A percentile compares a stretch with the other conserved stretches of the same genome.
phyloP scores from a whole-genome alignment of 2,888 invertebrate species.

The Malachius bipustulatus region DNA sequence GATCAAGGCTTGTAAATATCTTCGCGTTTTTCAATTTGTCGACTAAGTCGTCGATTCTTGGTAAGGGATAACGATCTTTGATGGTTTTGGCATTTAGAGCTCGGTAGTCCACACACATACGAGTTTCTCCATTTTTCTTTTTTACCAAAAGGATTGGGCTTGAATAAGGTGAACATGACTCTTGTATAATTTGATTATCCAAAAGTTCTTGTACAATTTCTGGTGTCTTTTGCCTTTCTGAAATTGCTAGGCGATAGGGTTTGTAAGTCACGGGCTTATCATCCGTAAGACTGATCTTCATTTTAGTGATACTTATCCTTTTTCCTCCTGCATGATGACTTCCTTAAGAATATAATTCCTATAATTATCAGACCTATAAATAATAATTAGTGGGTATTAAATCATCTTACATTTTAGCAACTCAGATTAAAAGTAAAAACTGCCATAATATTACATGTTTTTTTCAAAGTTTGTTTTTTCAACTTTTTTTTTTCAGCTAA shows the following conservation, averaged over 20 bases:
- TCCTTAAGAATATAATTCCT: too few species aligned
- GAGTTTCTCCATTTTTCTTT: slow-evolving; percentile 14
- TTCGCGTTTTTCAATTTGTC: background rate
- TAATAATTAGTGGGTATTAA: too few species aligned
- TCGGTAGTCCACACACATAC: slow-evolving; percentile 12
- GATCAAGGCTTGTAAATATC: slow-evolving; percentile 10
- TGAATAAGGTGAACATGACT: slow-evolving; percentile 15
- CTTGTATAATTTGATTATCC: slow-evolving; percentile 14
- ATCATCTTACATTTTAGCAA: too few species aligned
- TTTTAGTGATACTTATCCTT: slow-evolving; percentile 8
- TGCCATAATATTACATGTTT: too few species aligned
- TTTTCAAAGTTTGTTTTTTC: too few species aligned
- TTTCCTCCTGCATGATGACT: too few species aligned
- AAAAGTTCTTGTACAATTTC: slow-evolving; percentile 14
- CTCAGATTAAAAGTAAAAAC: too few species aligned
- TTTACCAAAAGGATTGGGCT: slow-evolving; percentile 16
- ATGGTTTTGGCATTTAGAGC: slow-evolving; percentile 11
- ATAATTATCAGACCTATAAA: too few species aligned
- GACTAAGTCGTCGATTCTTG: too few species aligned
- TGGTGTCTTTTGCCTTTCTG: slow-evolving; percentile 15
- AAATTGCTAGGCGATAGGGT: slow-evolving; percentile 15
- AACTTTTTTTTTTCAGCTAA: too few species aligned
- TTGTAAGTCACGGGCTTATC: slow-evolving; percentile 15
- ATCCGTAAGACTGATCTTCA: slow-evolving; percentile 12
- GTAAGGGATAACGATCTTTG: slow-evolving; percentile 11